Conservation (phyloP, 2,797 vertebrate species). For the Propithecus deckenii region DNA sequence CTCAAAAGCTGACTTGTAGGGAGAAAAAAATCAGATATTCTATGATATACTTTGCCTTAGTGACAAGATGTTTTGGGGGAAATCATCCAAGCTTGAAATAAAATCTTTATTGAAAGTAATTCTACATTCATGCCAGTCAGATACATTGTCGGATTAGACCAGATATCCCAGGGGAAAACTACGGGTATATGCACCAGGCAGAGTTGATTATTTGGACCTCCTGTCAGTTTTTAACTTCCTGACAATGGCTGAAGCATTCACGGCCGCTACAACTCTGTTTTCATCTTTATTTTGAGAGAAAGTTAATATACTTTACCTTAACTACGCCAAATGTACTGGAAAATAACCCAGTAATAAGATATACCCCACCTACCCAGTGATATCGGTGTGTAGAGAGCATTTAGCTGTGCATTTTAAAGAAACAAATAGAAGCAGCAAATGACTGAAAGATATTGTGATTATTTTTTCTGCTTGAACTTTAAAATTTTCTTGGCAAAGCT, state of each 20-base stretch:
- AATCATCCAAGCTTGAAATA: conserved; percentile 88
- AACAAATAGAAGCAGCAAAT: conserved; percentile 72
- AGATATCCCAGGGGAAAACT: conserved; percentile 82
- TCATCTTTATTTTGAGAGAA: conserved; percentile 85
- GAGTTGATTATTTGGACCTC: conserved; percentile 86
- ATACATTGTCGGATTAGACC: conserved; percentile 82
- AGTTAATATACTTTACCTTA: conserved; percentile 88
- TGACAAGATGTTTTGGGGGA: conserved; percentile 85
- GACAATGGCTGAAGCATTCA: conserved; percentile 82
- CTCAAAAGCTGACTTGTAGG: conserved; percentile 78
- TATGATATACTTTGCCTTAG: conserved; percentile 82
- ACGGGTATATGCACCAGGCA: conserved; percentile 69
- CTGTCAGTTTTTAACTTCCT: conserved; percentile 86
- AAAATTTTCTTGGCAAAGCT: conserved; percentile 57
- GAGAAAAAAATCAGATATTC: conserved; percentile 81
- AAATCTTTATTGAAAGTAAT: conserved; percentile 88
- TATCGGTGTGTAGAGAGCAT: conserved; percentile 78
- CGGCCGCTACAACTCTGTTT: conserved; percentile 81
- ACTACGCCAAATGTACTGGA: conserved; percentile 88
- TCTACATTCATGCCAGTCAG: conserved; percentile 86
- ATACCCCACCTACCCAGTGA: conserved; percentile 74
- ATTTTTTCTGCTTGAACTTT: conserved; percentile 76
- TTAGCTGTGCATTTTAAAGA: conserved; percentile 77
- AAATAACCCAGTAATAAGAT: conserved; percentile 87
- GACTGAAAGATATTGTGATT: conserved; percentile 77